phyloP scores from a whole-genome alignment of 2,113 vertebrate species.

The Felis chaus region DNA sequence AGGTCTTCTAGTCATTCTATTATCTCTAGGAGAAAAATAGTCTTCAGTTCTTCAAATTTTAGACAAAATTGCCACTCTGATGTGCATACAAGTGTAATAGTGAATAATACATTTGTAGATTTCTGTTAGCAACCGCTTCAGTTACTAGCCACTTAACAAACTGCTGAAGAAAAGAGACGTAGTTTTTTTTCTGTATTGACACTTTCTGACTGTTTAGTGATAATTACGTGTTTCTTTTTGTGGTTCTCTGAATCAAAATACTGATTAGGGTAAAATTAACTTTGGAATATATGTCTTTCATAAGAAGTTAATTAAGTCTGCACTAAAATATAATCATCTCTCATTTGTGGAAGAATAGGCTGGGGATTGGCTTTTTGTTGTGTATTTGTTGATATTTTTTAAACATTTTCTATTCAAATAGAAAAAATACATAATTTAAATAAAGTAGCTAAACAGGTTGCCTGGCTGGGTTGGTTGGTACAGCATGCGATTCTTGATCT shows the following conservation, averaged over 20 bases:
- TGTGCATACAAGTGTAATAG: neutral
- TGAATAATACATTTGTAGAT: neutral
- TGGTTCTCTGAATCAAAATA: constrained; percentile 25
- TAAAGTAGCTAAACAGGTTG: neutral
- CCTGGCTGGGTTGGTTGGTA: neutral
- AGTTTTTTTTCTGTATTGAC: neutral
- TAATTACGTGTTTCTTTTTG: neutral
- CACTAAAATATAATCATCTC: constrained; percentile 35
- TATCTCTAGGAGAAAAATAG: neutral
- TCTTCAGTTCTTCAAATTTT: constrained; percentile 23
- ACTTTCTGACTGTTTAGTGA: neutral
- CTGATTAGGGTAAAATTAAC: neutral
- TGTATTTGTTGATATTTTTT: neutral
- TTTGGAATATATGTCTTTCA: neutral
- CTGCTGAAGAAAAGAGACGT: neutral
- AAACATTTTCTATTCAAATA: neutral
- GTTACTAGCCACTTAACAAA: neutral
- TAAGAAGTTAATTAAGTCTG: neutral
- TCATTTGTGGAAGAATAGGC: neutral
- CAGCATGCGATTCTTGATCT: neutral
- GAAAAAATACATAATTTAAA: constrained; percentile 7
- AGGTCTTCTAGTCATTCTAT: neutral
- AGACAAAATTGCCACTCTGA: neutral
- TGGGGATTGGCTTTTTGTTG: neutral
- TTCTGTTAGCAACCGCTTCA: neutral